phyloP scores from a whole-genome alignment of 2,797 vertebrate species.

The Neosilurus hyrtlii region DNA sequence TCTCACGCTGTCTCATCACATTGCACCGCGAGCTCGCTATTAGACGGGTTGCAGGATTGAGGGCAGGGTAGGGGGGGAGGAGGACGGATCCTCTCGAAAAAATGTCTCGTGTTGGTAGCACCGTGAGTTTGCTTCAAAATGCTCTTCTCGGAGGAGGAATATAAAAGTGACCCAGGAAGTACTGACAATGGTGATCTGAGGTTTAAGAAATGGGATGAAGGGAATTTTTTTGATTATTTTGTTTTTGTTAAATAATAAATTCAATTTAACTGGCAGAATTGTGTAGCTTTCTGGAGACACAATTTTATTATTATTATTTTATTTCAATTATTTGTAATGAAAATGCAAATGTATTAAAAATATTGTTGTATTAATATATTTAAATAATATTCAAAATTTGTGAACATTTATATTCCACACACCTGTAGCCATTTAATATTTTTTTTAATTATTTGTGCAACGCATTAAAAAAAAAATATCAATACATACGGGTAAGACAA shows the following conservation, averaged over 20 bases:
- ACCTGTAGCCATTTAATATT: neutral
- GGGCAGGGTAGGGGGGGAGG: neutral
- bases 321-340: neutral
- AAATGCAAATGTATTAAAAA: neutral
- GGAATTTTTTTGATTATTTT: no score
- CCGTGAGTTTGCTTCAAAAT: slow-evolving; percentile 20
- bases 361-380: neutral
- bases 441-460: neutral
- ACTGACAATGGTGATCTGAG: neutral
- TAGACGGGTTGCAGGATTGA: slow-evolving; percentile 31
- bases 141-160: neutral
- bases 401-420: neutral
- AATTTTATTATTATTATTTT: no score
- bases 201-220: neutral
- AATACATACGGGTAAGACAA: slow-evolving; percentile 4
- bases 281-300: neutral
- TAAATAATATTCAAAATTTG: neutral
- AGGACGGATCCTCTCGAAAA: slow-evolving; percentile 23
- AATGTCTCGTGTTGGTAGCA: slow-evolving; percentile 33
- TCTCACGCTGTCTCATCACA: slow-evolving; percentile 52
- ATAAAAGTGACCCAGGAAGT: neutral
- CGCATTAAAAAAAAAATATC: neutral
- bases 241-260: neutral
- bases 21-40: slow-evolving; percentile 36
- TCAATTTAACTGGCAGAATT: neutral